Percentiles rank a stretch among this genome's conserved stretches.
phyloP scores from a whole-genome alignment of 1,140 invertebrate species.

The Acromyrmex charruanus region DNA sequence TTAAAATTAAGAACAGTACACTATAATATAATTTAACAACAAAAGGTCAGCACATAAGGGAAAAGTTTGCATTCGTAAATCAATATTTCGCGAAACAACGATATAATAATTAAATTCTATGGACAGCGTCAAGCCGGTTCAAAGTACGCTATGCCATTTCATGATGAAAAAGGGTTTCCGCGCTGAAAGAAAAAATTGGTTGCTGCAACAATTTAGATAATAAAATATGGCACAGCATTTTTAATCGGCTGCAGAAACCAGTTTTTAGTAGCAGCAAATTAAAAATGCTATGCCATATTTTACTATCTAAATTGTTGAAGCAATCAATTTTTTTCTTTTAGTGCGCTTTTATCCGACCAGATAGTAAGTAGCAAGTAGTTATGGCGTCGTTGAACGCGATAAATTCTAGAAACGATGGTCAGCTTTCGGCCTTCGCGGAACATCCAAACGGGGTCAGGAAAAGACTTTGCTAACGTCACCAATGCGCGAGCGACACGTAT shows the following conservation, averaged over 20 bases:
- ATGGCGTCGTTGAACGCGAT: conserved; percentile 34
- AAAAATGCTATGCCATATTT: too few species aligned
- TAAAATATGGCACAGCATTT: too few species aligned
- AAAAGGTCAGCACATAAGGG: neutral
- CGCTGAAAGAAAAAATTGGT: too few species aligned
- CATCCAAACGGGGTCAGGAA: conserved; percentile 64
- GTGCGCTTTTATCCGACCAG: neutral
- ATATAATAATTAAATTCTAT: conserved; percentile 18
- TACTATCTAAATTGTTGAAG: too few species aligned
- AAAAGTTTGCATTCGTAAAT: neutral
- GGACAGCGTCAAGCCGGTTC: too few species aligned
- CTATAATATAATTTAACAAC: neutral
- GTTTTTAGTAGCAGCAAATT: too few species aligned
- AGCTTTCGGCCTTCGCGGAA: conserved; percentile 40
- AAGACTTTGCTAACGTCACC: conserved; percentile 58
- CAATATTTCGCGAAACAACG: neutral
- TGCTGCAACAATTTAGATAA: too few species aligned
- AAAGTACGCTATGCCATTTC: neutral
- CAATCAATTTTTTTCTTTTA: too few species aligned
- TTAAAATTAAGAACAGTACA: neutral
- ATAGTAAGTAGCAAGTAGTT: conserved; percentile 17
- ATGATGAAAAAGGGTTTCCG: conserved; percentile 4
- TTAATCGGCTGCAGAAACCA: too few species aligned
- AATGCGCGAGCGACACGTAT: conserved; percentile 62
- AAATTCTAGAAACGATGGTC: conserved; percentile 58